Conservation (phyloP, 2,113 vertebrate species). For the Rhabdornis inornatus region DNA sequence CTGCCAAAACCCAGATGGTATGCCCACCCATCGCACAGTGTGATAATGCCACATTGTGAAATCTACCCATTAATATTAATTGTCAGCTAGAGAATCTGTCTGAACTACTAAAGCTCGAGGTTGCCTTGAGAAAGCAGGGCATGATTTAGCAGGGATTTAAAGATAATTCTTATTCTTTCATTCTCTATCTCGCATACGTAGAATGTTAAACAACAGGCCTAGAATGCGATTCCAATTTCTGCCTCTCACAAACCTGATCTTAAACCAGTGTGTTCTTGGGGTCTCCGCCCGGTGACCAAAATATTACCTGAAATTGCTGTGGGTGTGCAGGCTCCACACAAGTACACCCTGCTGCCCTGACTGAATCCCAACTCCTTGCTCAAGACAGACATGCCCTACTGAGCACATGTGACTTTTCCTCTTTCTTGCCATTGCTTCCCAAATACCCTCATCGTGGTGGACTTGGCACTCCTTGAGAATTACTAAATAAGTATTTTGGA, state of each 20-base stretch:
- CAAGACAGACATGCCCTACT: background rate
- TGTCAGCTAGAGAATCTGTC: constrained; percentile 87
- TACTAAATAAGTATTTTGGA: background rate
- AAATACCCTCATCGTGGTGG: background rate
- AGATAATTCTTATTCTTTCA: constrained; percentile 82
- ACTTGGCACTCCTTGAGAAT: constrained; percentile 33
- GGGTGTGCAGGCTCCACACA: background rate
- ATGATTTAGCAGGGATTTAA: constrained; percentile 89
- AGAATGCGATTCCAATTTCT: constrained; percentile 51
- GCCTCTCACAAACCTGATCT: constrained; percentile 51
- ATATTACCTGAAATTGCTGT: constrained; percentile 51
- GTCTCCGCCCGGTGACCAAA: constrained; percentile 66
- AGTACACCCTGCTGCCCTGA: background rate
- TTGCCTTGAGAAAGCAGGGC: constrained; percentile 83
- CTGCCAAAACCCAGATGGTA: constrained; percentile 92
- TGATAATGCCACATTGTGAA: constrained; percentile 95
- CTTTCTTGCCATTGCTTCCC: constrained; percentile 6
- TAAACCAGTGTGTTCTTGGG: constrained; percentile 54
- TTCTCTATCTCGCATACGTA: constrained; percentile 71
- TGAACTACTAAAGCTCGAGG: constrained; percentile 87
- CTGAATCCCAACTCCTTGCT: constrained; percentile 1
- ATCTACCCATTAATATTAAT: constrained; percentile 96
- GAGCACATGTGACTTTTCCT: background rate
- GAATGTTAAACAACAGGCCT: constrained; percentile 77
- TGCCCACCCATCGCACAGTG: constrained; percentile 92